Conservation (phyloP, 2,797 vertebrate genomes). For the Silurus aristotelis region DNA sequence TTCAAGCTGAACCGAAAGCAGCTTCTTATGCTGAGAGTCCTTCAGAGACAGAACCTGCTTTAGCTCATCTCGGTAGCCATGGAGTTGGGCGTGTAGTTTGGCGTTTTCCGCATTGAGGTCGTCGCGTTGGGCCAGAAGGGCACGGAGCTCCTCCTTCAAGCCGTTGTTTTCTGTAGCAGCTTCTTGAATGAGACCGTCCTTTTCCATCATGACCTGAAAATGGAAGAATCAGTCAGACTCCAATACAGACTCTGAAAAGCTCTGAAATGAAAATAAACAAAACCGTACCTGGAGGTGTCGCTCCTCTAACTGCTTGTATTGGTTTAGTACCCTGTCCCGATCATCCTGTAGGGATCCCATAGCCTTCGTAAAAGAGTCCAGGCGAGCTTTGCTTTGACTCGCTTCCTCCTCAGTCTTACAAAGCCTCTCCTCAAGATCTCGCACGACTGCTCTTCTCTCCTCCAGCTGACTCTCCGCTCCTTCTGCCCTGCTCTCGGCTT, state of each 20-base stretch:
- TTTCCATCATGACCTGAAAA: conserved; percentile 82
- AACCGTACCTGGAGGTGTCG: conserved; percentile 79
- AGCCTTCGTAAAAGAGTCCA: conserved; percentile 89
- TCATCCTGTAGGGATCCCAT: conserved; percentile 97
- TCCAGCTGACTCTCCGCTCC: conserved; percentile 79
- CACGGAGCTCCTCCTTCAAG: conserved; percentile 88
- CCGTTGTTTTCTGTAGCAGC: conserved; percentile 91
- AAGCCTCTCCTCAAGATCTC: conserved; percentile 73
- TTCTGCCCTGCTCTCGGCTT: conserved; percentile 74
- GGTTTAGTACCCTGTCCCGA: conserved; percentile 82
- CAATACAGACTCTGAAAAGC: neutral
- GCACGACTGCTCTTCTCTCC: conserved; percentile 71
- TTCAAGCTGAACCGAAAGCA: conserved; percentile 81
- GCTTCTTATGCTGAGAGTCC: conserved; percentile 91
- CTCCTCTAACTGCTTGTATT: conserved; percentile 91
- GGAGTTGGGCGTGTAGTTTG: conserved; percentile 87
- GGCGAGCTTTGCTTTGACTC: conserved; percentile 76
- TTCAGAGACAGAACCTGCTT: conserved; percentile 92
- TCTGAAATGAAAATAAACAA: neutral
- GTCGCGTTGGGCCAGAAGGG: conserved; percentile 82
- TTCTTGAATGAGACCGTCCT: conserved; percentile 93
- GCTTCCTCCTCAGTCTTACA: conserved; percentile 76
- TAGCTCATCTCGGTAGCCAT: conserved; percentile 87
- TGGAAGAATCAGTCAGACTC: neutral
- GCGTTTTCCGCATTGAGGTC: conserved; percentile 93